Percentiles rank a stretch among this genome's conserved stretches.
Evolutionary conservation across 2,797 vertebrate species (phyloP).

Genomic region (Arrhamphus sclerolepis): DNA sequence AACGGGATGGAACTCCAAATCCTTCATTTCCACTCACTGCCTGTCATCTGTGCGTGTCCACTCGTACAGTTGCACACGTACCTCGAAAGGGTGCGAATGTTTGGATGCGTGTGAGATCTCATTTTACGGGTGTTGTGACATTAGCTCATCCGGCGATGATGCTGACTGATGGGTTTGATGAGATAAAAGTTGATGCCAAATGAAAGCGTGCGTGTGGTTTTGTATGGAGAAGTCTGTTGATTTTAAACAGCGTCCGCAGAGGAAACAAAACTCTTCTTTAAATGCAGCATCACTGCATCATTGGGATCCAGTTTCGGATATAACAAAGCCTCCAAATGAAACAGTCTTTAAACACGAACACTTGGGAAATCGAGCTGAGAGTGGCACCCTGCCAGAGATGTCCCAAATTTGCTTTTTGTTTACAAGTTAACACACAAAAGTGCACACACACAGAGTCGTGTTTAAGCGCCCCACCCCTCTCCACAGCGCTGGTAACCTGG

Average conservation of each 20-base stretch:
- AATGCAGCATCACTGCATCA: slow-evolving; percentile 7
- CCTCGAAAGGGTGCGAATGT: slow-evolving; percentile 64
- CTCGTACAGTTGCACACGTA: slow-evolving; percentile 56
- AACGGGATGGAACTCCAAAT: slow-evolving; percentile 86
- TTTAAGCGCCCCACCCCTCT: slow-evolving; percentile 69
- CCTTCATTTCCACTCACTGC: slow-evolving; percentile 86
- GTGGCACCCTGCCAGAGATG: slow-evolving; percentile 61
- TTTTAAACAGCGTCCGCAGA: slow-evolving; percentile 4
- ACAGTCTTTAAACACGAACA: slow-evolving; percentile 45
- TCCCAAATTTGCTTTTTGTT: slow-evolving; percentile 70
- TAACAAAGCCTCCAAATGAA: slow-evolving; percentile 43
- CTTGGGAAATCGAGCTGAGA: slow-evolving; percentile 47
- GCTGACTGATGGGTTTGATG: slow-evolving; percentile 54
- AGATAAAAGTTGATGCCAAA: slow-evolving; percentile 42
- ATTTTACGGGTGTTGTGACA: slow-evolving; percentile 76
- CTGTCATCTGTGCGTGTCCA: slow-evolving; percentile 75
- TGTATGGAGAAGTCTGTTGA: slow-evolving; percentile 6
- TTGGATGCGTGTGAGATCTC: slow-evolving; percentile 69
- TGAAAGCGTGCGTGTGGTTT: not conserved
- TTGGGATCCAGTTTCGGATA: slow-evolving; percentile 29
- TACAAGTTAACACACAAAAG: slow-evolving; percentile 72
- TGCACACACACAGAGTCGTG: slow-evolving; percentile 65
- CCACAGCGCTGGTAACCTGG: slow-evolving; percentile 63
- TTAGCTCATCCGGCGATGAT: slow-evolving; percentile 47
- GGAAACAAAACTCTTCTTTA: slow-evolving; percentile 13